Percentiles rank a stretch among this genome's conserved stretches.
Conservation (phyloP, 2,888 invertebrate species). For the Ornithoptera priamus region DNA sequence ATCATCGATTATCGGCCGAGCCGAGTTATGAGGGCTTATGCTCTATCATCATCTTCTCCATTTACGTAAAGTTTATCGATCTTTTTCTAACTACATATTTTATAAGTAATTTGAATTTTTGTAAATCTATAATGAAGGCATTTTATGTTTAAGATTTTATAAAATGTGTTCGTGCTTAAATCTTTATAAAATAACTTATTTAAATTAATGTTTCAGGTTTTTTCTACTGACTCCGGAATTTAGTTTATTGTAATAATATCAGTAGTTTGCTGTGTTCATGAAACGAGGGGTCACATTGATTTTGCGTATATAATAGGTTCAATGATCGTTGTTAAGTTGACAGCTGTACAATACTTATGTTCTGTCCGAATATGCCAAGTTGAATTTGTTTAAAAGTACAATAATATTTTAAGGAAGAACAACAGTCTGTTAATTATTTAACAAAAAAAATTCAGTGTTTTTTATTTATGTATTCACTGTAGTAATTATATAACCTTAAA, state of each 20-base stretch:
- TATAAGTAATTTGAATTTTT: background rate
- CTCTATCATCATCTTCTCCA: conserved; percentile 53
- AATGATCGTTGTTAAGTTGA: conserved; percentile 12
- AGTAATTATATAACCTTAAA: no score
- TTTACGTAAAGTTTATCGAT: conserved; percentile 49
- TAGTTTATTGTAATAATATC: background rate
- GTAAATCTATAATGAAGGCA: background rate
- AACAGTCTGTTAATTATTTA: no score
- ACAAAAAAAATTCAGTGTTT: no score
- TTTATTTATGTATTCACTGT: no score
- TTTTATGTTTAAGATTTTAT: no score
- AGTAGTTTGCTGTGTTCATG: conserved; percentile 39
- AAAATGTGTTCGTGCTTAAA: no score
- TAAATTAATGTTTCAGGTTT: no score
- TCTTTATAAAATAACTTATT: no score
- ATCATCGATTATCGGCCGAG: conserved; percentile 65
- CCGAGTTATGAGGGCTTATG: conserved; percentile 61
- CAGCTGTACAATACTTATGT: conserved; percentile 23
- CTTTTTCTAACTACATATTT: conserved; percentile 31
- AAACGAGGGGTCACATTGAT: conserved; percentile 10
- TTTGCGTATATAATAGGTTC: conserved; percentile 20
- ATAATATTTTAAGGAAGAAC: background rate
- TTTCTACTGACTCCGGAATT: no score
- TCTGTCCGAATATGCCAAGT: background rate
- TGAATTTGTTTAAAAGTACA: conserved; percentile 8